A percentile compares a stretch with the other conserved stretches of the same genome.
Evolutionary conservation across 92 coral and sea anemone species (phyloP).

Genomic region (Desmophyllum pertusum): DNA sequence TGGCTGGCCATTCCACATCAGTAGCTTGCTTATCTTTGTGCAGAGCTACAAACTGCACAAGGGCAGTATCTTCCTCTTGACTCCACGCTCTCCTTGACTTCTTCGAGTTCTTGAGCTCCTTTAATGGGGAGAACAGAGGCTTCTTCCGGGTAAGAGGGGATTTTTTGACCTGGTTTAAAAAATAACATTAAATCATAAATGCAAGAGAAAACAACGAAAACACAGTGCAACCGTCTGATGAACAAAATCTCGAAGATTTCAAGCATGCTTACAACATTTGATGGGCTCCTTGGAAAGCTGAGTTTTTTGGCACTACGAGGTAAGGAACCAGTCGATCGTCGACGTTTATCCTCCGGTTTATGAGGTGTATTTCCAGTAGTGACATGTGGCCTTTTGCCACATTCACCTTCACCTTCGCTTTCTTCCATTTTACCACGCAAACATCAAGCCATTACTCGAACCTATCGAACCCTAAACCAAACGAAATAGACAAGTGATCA

Average conservation of each 20-base stretch:
- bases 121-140: too few species aligned
- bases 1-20: neutral
- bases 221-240: too few species aligned
- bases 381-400: neutral
- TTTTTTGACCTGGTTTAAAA: too few species aligned
- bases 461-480: too few species aligned
- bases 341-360: constrained; percentile 1
- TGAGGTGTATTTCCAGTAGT: neutral
- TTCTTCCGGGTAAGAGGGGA: too few species aligned
- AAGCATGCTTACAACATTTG: neutral
- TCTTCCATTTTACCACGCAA: too few species aligned
- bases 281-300: neutral
- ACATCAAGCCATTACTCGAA: too few species aligned
- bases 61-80: neutral
- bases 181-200: too few species aligned
- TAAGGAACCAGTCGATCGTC: neutral
- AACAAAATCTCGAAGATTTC: too few species aligned
- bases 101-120: neutral
- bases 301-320: neutral
- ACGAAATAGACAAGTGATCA: too few species aligned
- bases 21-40: neutral
- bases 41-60: constrained; percentile 24
- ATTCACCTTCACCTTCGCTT: neutral
- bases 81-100: neutral
- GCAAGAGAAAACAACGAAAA: too few species aligned